These are phyloP conservation scores for Psix sp. DNA, from an alignment of 1,140 invertebrate genomes.

Conservation along the genomic window DNA sequence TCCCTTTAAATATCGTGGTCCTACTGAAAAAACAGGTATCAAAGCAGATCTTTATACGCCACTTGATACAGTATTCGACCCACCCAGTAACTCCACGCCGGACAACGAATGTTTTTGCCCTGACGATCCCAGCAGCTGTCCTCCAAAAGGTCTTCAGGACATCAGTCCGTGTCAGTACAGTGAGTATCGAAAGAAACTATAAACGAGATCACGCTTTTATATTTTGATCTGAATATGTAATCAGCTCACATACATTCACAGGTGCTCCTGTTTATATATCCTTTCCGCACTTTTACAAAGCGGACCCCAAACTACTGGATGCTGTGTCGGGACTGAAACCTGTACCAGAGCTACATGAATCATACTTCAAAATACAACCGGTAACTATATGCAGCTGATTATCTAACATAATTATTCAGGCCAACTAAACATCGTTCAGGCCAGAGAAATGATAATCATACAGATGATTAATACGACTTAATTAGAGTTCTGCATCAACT, in stretches of 20 bases:
- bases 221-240: no score
- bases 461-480: no score
- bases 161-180: conserved; percentile 91
- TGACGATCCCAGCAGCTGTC: conserved; percentile 81
- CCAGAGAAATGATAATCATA: no score
- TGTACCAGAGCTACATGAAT: conserved; percentile 83
- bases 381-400: conserved; percentile 78
- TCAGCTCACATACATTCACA: conserved; percentile 72
- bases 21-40: conserved; percentile 83
- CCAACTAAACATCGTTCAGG: no score
- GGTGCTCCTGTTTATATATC: conserved; percentile 91
- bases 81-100: conserved; percentile 79
- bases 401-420: no score
- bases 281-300: conserved; percentile 92
- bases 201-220: background rate
- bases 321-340: conserved; percentile 86
- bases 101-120: conserved; percentile 90
- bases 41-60: conserved; percentile 85
- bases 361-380: conserved; percentile 91
- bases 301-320: conserved; percentile 84
- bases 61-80: conserved; percentile 82
- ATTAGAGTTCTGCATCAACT: no score
- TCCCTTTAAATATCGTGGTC: conserved; percentile 83
- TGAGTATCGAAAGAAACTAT: conserved; percentile 5
- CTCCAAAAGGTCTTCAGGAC: conserved; percentile 86